Percentiles rank a stretch among this genome's conserved stretches.
Evolutionary conservation across 2,797 vertebrate genomes (phyloP).

Genomic region (Apogon hyalosoma): DNA sequence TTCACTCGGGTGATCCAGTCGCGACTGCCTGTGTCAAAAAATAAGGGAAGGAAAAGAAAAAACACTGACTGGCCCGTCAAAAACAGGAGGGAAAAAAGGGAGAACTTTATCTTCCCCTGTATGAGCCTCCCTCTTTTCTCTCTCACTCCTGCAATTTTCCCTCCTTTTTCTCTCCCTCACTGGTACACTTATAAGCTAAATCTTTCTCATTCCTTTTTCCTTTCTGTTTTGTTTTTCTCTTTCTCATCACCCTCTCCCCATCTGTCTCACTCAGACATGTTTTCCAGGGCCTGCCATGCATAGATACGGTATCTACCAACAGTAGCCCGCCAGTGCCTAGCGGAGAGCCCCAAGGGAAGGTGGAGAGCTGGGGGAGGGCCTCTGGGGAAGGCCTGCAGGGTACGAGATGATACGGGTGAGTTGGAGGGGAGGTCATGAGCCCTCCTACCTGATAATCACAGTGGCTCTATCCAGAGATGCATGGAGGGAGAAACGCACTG

Average conservation of each 20-base stretch:
- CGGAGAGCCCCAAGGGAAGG: slow-evolving; percentile 69
- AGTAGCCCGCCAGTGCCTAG: slow-evolving; percentile 80
- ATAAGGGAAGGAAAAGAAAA: slow-evolving; percentile 63
- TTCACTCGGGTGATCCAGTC: slow-evolving; percentile 81
- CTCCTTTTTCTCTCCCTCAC: slow-evolving; percentile 44
- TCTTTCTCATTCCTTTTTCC: slow-evolving; percentile 44
- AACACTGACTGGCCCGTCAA: slow-evolving; percentile 72
- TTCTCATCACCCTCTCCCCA: slow-evolving; percentile 77
- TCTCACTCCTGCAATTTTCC: slow-evolving; percentile 52
- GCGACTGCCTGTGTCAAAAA: slow-evolving; percentile 74
- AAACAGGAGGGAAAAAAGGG: slow-evolving; percentile 74
- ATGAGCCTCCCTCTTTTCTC: slow-evolving; percentile 68
- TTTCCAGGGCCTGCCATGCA: slow-evolving; percentile 82
- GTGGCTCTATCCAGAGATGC: slow-evolving; percentile 26
- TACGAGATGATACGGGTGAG: slow-evolving; percentile 78
- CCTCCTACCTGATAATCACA: slow-evolving; percentile 61
- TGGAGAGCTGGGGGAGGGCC: slow-evolving; percentile 48
- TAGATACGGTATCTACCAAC: slow-evolving; percentile 87
- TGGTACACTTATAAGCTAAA: slow-evolving; percentile 46
- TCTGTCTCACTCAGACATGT: slow-evolving; percentile 81
- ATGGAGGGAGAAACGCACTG: slow-evolving; percentile 42
- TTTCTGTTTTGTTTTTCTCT: slow-evolving; percentile 26
- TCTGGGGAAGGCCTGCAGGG: slow-evolving; percentile 65
- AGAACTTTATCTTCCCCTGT: slow-evolving; percentile 76
- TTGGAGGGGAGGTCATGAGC: slow-evolving; percentile 51